Evolutionary conservation across 2,113 vertebrate genomes (phyloP), one percentile per base, ranked within the genome.

Genomic region (Chascanopsetta lugubris): DNA sequence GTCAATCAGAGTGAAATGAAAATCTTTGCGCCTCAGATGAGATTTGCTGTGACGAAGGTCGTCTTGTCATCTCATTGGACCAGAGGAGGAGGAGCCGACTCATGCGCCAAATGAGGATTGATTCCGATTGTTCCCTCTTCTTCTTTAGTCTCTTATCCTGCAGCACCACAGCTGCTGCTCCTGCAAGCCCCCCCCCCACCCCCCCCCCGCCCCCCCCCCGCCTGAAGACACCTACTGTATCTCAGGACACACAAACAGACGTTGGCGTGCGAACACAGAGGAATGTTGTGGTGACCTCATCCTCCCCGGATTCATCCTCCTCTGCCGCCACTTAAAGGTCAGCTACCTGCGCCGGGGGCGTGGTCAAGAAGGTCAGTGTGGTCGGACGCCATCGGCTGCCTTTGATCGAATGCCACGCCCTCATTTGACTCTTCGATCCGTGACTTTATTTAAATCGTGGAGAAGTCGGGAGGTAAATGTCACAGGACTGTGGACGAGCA

Each of bases 41-140:
- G 83, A 87, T 87, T 87, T 84, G 79, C 80, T 21, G 61, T 69
- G 85, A 84, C 76, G 87, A 85, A 88, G 87, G 85, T 85, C 76
- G 48, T 70, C 63, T 74, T 58, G 85, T 85, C 76, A 51, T 70
- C 63, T 74, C 61, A 49, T 57, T 65, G 65, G 69, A 59, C 59
- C 58, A 63, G 77, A 75, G 6, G 70, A 61, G 61, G 77, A 75
- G 6, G 70, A 66, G 62, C 70, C 51, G 64, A 56, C 76, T 85
- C 78, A 86, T 85, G 75, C 80, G 29, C 20, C 0, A 56, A 79
- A 87, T 69, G 65, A 83, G 75, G 80, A 85, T 85, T 75, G 83
- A 87, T 87, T 72, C 51, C 8, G 65, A 71, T 66, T 68, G 64
- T 76, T 71, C 71, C 66, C 79, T 49, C 59, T 70, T 61, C 59